These are phyloP conservation scores for Ephydatia muelleri DNA, from an alignment of 37 sponge, comb jelly and placozoan species.

Conservation along the genomic window DNA sequence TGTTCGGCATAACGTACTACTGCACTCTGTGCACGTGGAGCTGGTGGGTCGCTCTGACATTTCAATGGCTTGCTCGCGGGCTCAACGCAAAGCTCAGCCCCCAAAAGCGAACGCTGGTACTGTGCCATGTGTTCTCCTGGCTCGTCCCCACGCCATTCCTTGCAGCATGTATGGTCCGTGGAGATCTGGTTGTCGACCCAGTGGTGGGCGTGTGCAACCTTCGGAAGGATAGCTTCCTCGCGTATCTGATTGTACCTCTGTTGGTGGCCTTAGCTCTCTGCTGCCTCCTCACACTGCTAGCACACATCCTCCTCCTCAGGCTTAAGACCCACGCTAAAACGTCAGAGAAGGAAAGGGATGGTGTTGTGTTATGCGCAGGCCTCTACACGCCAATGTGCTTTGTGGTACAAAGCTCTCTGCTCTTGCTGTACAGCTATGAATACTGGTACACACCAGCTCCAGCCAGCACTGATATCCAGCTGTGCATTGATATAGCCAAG, in stretches of 20 bases:
- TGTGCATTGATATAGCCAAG: too few species aligned
- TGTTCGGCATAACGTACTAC: conserved; percentile 53
- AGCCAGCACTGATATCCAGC: too few species aligned
- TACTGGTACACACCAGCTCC: too few species aligned
- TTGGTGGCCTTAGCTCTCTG: conserved; percentile 18
- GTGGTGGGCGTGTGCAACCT: conserved; percentile 47
- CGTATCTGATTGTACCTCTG: conserved; percentile 50
- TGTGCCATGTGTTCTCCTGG: conserved; percentile 55
- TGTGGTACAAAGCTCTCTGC: too few species aligned
- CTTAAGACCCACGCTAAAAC: too few species aligned
- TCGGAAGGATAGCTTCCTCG: conserved; percentile 18
- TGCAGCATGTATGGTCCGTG: conserved; percentile 1
- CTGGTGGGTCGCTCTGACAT: conserved; percentile 52
- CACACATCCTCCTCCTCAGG: too few species aligned
- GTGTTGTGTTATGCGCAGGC: too few species aligned
- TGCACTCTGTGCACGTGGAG: conserved; percentile 53
- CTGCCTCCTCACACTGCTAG: conserved; percentile 28
- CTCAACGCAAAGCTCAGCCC: not conserved
- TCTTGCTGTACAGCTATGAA: too few species aligned
- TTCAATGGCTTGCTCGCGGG: conserved; percentile 46
- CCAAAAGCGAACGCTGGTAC: not conserved
- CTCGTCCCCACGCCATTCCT: conserved; percentile 40
- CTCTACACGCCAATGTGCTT: too few species aligned
- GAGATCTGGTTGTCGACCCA: conserved; percentile 27
- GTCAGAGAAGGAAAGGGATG: too few species aligned